Conservation (phyloP, 2,888 invertebrate species). For the Ashinkailepas kermadecensis region DNA sequence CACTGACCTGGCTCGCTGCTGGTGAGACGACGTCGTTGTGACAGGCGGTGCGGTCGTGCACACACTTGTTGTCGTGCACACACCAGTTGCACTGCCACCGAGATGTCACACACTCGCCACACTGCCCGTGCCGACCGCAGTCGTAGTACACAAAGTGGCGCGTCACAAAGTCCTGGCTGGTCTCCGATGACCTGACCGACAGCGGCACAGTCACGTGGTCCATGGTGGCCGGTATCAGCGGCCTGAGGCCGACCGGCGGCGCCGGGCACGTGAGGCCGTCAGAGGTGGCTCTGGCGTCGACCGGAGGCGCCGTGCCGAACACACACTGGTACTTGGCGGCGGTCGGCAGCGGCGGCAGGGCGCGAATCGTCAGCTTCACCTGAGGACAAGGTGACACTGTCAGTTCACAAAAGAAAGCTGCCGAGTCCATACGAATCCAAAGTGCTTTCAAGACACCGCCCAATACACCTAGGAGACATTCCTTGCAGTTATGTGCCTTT, state of each 20-base stretch:
- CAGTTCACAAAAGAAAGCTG: no score
- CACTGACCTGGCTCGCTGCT: neutral
- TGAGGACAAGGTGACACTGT: slow-evolving; percentile 34
- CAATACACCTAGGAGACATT: no score
- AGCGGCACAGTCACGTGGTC: slow-evolving; percentile 82
- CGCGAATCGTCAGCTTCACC: slow-evolving; percentile 75
- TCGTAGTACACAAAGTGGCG: slow-evolving; percentile 86
- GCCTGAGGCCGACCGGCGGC: slow-evolving; percentile 68
- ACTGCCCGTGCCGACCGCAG: slow-evolving; percentile 68
- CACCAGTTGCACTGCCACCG: slow-evolving; percentile 98
- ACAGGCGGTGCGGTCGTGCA: slow-evolving; percentile 75
- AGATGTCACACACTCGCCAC: slow-evolving; percentile 75
- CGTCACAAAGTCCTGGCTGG: slow-evolving; percentile 89
- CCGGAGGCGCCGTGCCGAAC: slow-evolving; percentile 78
- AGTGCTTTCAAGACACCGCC: no score
- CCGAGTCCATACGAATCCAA: no score
- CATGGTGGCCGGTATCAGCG: slow-evolving; percentile 54
- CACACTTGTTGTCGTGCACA: slow-evolving; percentile 89
- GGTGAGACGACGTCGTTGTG: slow-evolving; percentile 64
- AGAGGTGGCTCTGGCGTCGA: slow-evolving; percentile 76
- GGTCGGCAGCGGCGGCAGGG: slow-evolving; percentile 56
- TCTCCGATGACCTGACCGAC: slow-evolving; percentile 83
- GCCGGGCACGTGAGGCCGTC: slow-evolving; percentile 66
- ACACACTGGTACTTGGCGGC: slow-evolving; percentile 90
- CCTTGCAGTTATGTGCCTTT: no score